phyloP scores from a whole-genome alignment of 1,140 invertebrate species.

The Saxidomus purpurata region DNA sequence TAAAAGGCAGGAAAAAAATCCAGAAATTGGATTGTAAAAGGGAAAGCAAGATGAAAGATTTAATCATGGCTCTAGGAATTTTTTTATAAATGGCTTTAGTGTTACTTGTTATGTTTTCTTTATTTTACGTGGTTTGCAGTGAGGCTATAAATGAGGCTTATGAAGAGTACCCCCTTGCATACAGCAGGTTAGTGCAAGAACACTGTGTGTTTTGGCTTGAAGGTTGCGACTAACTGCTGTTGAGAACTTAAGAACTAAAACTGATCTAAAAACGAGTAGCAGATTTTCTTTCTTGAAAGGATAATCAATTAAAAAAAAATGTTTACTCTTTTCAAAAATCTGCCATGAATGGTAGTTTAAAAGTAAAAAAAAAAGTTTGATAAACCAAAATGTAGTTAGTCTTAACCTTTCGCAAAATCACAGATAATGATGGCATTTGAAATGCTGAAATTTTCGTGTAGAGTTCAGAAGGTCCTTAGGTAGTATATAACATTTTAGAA shows the following conservation, averaged over 20 bases:
- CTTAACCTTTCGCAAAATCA: constrained; percentile 49
- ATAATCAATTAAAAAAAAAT: no score
- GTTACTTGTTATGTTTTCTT: constrained; percentile 15
- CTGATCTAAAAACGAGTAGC: no score
- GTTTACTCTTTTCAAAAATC: no score
- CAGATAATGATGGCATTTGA: constrained; percentile 30
- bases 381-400: constrained; percentile 27
- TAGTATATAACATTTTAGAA: background rate
- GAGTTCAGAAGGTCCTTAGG: background rate
- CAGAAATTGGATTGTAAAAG: no score
- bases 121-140: constrained; percentile 87
- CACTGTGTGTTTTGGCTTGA: background rate
- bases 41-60: no score
- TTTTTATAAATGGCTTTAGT: background rate
- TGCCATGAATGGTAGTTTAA: no score
- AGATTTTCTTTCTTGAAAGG: no score
- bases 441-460: background rate
- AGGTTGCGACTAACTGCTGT: constrained; percentile 31
- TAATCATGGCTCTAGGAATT: no score
- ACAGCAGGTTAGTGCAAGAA: constrained; percentile 70
- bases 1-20: no score
- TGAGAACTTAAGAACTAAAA: no score
- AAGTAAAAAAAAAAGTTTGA: no score
- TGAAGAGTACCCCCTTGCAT: constrained; percentile 93
- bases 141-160: constrained; percentile 95